These are phyloP conservation scores for Watsonalla binaria DNA, from an alignment of 2,888 invertebrate genomes.

Conservation along the genomic window DNA sequence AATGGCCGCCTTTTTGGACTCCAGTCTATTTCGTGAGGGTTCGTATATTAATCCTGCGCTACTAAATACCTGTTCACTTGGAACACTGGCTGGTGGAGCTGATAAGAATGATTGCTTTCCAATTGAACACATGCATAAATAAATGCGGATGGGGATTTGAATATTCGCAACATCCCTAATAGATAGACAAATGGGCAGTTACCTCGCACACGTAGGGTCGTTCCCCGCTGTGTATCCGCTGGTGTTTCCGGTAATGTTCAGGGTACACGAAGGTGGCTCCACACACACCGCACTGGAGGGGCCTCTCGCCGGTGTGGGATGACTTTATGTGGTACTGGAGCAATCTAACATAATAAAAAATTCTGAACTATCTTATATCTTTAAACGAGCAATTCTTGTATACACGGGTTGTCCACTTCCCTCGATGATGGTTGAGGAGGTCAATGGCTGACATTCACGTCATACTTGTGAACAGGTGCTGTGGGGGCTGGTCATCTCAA, in stretches of 20 bases:
- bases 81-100: slow-evolving; percentile 15
- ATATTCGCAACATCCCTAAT: too few relatives aligned
- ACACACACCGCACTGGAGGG: slow-evolving; percentile 85
- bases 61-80: slow-evolving; percentile 15
- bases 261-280: slow-evolving; percentile 90
- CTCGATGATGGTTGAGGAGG: too few relatives aligned
- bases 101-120: too few relatives aligned
- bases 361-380: too few relatives aligned
- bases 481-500: too few relatives aligned
- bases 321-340: slow-evolving; percentile 90
- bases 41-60: slow-evolving; percentile 13
- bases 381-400: too few relatives aligned
- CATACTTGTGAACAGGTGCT: too few relatives aligned
- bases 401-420: too few relatives aligned
- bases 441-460: too few relatives aligned
- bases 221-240: slow-evolving; percentile 87
- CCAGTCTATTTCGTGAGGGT: slow-evolving; percentile 10
- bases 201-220: slow-evolving; percentile 87
- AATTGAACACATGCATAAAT: slow-evolving; percentile 1
- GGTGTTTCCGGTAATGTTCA: slow-evolving; percentile 89
- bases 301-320: slow-evolving; percentile 88
- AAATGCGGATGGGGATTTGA: neutral
- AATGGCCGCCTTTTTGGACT: slow-evolving; percentile 12
- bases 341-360: slow-evolving; percentile 65
- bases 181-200: neutral